Evolutionary conservation across 2,888 invertebrate genomes (phyloP), one percentile per base, ranked within the genome.

Genomic region (Pollenia griseotomentosa): DNA sequence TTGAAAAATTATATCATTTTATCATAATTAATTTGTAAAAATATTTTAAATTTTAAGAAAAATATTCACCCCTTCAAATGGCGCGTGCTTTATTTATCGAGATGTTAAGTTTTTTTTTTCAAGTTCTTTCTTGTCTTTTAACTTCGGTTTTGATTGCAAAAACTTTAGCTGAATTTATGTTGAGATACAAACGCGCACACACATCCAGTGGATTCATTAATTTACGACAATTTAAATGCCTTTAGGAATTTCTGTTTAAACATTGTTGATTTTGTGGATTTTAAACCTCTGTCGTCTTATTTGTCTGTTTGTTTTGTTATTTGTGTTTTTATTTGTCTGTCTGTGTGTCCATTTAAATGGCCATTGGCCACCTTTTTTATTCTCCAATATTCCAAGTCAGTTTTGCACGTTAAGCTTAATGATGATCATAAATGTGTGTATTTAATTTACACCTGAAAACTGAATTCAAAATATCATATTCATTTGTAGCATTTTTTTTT

Each of bases 401-500:
- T 63, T 74, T 79, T 78, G 74, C 68, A 77, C 53, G 81, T 84
- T 57, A 78, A 84, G 81, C 84, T 88, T 88, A 88, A 88, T 88
- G 88, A 88, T 85, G 83, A 88, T 85, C 88, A 79, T 88, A 88
- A 88, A 88, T 87, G 88, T 88, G 86, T 85, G 86, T 86, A 88
- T 88, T 88, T 86, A 88, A 85, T 88, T 88, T 88, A 88, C 88
- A 88, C 88, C 88, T 88, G 88, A 88, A 87, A 75, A 75, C 51
- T 61, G 65, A 42, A 79, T 79, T 16, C 53, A 7, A 48, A 83
- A 79, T 83, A 77, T 70, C 68, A 74, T 73, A 70, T 80, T 83
- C 12, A 46, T 66, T 59, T 51, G 80, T 71, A 51, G 16, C 57
- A 44, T 65, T 40, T n/a, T 44, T 57, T 44, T n/a, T 65, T 68